Evolutionary conservation across 1,140 invertebrate genomes (phyloP).

Genomic region (Papilio helenus): DNA sequence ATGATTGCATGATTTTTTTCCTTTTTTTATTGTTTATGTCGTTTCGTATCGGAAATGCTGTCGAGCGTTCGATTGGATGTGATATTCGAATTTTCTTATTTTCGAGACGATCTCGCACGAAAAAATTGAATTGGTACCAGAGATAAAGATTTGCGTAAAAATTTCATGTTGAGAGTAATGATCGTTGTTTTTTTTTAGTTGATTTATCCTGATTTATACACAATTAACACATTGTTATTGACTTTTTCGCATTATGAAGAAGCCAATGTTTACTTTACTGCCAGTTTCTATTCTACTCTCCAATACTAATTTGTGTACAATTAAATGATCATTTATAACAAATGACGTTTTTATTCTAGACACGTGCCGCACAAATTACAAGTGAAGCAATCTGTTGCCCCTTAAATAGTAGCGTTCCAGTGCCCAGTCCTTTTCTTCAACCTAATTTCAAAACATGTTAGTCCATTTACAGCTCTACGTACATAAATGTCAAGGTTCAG

Average conservation of each 20-base stretch:
- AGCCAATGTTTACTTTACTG: not conserved
- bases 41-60: constrained; percentile 36
- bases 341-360: constrained; percentile 48
- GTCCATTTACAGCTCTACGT: constrained; percentile 44
- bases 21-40: constrained; percentile 65
- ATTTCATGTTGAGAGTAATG: not conserved
- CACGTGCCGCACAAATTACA: constrained; percentile 68
- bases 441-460: constrained; percentile 49
- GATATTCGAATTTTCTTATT: constrained; percentile 15
- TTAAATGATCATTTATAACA: constrained; percentile 38
- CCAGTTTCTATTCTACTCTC: not conserved
- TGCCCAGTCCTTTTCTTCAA: constrained; percentile 54
- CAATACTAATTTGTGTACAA: constrained; percentile 21
- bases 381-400: constrained; percentile 60
- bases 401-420: constrained; percentile 63
- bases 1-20: constrained; percentile 62
- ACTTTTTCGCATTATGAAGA: not conserved
- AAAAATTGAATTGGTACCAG: not conserved
- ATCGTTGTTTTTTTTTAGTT: not conserved
- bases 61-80: not conserved
- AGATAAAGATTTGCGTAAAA: not conserved
- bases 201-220: not conserved
- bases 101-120: not conserved
- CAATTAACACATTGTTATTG: not conserved
- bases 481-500: constrained; percentile 29